A percentile compares a stretch with the other conserved stretches of the same genome.
Conservation (phyloP, 64 coral and sea anemone genomes). For the Trachythela sp. region DNA sequence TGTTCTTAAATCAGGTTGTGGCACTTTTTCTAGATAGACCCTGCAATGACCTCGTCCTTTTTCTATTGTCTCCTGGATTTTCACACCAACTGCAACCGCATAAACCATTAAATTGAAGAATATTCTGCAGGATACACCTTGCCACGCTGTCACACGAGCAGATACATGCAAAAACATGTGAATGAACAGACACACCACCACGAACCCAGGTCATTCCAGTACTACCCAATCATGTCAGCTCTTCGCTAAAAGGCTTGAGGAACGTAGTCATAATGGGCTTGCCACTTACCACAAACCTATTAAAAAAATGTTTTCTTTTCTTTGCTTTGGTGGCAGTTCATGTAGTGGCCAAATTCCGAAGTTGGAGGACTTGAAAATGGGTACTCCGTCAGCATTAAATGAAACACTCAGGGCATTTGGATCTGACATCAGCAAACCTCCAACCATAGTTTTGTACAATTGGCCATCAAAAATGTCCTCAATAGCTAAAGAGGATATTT, state of each 20-base stretch:
- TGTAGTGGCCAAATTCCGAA: slow-evolving; percentile 13
- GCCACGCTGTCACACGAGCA: slow-evolving; percentile 5
- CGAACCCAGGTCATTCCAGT: slow-evolving; percentile 8
- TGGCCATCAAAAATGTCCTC: slow-evolving; percentile 26
- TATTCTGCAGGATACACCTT: slow-evolving; percentile 14
- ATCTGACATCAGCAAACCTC: neutral
- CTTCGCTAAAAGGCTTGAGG: neutral
- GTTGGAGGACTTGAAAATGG: slow-evolving; percentile 4
- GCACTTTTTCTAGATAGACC: neutral
- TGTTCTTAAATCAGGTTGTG: neutral
- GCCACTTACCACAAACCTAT: neutral
- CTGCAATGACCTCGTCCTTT: slow-evolving; percentile 12
- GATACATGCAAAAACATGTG: neutral
- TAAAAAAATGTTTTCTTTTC: slow-evolving; percentile 4
- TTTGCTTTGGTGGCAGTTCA: slow-evolving; percentile 11
- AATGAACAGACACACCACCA: neutral
- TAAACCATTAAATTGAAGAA: neutral
- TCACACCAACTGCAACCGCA: slow-evolving; percentile 6
- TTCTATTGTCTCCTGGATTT: slow-evolving; percentile 2
- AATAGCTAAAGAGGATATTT: neutral
- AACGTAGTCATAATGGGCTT: slow-evolving; percentile 15
- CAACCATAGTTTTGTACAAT: slow-evolving; percentile 6
- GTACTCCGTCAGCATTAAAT: slow-evolving; percentile 5
- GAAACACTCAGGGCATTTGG: neutral
- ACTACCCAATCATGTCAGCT: neutral